phyloP scores from a whole-genome alignment of 2,888 invertebrate species.

The Pteria penguin region DNA sequence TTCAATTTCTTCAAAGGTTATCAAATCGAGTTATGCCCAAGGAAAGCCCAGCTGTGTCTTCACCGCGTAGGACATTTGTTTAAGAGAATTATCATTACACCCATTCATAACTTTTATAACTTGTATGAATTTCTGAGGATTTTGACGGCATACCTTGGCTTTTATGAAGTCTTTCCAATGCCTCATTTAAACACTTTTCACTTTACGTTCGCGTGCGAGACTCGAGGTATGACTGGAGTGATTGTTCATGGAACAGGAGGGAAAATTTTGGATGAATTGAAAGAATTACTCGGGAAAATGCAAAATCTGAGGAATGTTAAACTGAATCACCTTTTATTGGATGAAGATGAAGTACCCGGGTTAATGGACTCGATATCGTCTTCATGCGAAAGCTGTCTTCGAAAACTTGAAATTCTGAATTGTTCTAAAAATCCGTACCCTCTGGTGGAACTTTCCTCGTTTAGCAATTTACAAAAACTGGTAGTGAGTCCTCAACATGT shows the following conservation, averaged over 20 bases:
- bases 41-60: conserved; percentile 82
- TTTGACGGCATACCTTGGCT: conserved; percentile 87
- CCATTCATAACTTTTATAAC: conserved; percentile 89
- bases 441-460: conserved; percentile 88
- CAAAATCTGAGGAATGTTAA: conserved; percentile 84
- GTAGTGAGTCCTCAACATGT: conserved; percentile 84
- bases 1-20: conserved; percentile 91
- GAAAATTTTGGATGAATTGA: conserved; percentile 75
- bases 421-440: conserved; percentile 86
- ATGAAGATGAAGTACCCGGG: conserved; percentile 84
- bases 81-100: conserved; percentile 85
- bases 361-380: conserved; percentile 86
- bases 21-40: conserved; percentile 84
- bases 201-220: conserved; percentile 86
- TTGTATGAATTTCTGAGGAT: conserved; percentile 91
- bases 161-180: conserved; percentile 68
- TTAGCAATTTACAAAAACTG: conserved; percentile 86
- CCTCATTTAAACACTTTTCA: conserved; percentile 78
- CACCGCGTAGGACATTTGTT: conserved; percentile 86
- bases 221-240: conserved; percentile 62
- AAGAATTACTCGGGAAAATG: conserved; percentile 85
- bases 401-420: conserved; percentile 86
- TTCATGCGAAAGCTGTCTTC: conserved; percentile 84
- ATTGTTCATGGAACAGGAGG: conserved; percentile 89
- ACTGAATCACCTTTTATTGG: conserved; percentile 87